phyloP scores from a whole-genome alignment of 1,140 invertebrate species.

The Himalopsyche phryganea region DNA sequence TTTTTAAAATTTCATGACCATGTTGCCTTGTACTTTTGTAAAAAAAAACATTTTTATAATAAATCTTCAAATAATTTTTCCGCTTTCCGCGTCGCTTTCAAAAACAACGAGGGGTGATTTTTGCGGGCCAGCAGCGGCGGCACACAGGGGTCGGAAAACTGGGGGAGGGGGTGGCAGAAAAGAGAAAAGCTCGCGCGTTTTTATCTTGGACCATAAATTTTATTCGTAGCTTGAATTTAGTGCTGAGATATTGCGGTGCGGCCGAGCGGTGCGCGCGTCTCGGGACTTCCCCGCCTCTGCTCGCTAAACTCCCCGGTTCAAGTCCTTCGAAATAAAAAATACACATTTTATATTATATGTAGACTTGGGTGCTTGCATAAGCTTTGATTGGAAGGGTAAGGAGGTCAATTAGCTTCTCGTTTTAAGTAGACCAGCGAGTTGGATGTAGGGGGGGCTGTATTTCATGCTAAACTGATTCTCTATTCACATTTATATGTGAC shows the following conservation, averaged over 20 bases:
- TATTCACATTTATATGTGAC: too few species aligned
- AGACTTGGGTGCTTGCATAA: too few species aligned
- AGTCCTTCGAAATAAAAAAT: background rate
- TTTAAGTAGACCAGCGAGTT: too few species aligned
- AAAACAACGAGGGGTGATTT: conserved; percentile 1
- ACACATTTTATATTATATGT: background rate
- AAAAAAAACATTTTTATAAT: too few species aligned
- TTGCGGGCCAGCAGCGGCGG: conserved; percentile 29
- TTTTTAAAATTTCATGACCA: too few species aligned
- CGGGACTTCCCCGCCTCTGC: background rate
- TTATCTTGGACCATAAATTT: conserved; percentile 59
- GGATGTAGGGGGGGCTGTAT: background rate
- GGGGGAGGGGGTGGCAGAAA: conserved; percentile 38
- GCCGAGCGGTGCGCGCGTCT: conserved; percentile 13
- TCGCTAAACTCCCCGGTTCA: background rate
- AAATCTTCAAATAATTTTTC: conserved; percentile 21
- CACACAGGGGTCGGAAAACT: conserved; percentile 39
- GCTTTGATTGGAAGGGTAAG: too few species aligned
- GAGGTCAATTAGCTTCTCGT: too few species aligned
- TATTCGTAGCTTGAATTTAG: conserved; percentile 59
- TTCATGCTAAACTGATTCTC: too few species aligned
- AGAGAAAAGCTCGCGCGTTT: conserved; percentile 58
- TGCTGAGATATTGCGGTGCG: conserved; percentile 49
- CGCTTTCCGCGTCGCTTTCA: conserved; percentile 9
- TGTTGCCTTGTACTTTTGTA: too few species aligned